Evolutionary conservation across 2,113 vertebrate genomes (phyloP), one percentile per base, ranked within the genome.

Genomic region (Phodopus roborovskii): DNA sequence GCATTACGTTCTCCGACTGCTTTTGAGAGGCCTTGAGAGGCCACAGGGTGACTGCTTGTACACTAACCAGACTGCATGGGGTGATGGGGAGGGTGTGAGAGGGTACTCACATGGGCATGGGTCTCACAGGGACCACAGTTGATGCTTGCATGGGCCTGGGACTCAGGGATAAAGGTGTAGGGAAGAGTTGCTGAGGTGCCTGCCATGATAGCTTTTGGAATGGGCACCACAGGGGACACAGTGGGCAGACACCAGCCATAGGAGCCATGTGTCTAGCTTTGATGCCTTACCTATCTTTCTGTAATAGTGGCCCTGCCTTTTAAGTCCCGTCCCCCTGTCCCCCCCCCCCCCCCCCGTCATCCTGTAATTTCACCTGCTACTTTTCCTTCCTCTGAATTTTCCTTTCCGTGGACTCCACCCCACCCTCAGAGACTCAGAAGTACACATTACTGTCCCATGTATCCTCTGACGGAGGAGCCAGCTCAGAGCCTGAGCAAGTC

Each of bases 1-100:
- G 95, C 97, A 98, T 97, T 98, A 92, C 96, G 92, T 97, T 98
- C 98, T 98, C 97, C 97, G 96, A 98, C 94, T 97, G 94, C 95
- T 56, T 74, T 97, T 97, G 58, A 83, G 81, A 62, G 92, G 92
- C 89, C 62, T 79, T 77, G 94, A 97, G 70, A 2, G 4, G 8
- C 86, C 92, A 94, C 95, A 77, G 88, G 83, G 77, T 81, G 95
- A 92, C 68, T 97, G 97, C 97, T 96, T 94, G 93, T 74, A 66
- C 98, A 98, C 98, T 98, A 97, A 98, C 88, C 48, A 71, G 88
- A 83, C 93, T 96, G 97, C 97, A 96, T 96, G 97, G 94, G 90
- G 85, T 20, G 68, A 53, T 58, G 73, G 48, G 86, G 74, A 79
- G 70, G 22, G 58, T 22, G 30, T 28, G 68, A 78, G 50, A 60